Base-by-base conservation (phyloP, 1,140 invertebrate species). In the Caenorhabditis inopinata region DNA sequence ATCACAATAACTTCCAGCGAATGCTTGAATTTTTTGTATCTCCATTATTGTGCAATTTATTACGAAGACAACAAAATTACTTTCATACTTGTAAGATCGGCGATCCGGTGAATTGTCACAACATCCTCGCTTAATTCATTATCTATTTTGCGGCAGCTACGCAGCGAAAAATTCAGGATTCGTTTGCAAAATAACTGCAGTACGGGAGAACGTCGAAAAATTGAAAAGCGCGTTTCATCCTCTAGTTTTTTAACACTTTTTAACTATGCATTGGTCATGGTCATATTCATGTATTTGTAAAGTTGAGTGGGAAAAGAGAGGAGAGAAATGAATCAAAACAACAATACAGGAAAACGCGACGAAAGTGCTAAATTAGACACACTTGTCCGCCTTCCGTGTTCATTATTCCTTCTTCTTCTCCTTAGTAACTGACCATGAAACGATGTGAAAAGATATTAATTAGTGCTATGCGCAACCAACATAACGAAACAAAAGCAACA, bases 291-390 rank as follows among this genome's bases (percentile, higher is more conserved):
- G n/a, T 38, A 38, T 16, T 68, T 11, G 11, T n/a, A 18, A 21
- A 68, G 32, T 21, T 68, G 58, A 68, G 58, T 68, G 58, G 25
- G 12, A 29, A 32, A 29, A 32, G 51, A 25, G 27, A 23, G n/a
- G 11, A 29, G 32, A 58, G 51, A 32, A 58, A 16, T 2, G 51
- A 58, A 58, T 58, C 51, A n/a, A n/a, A n/a, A n/a, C n/a, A 58
- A 4, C 51, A 32, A 32, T n/a, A 16, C 32, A 38, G 29, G 58
- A 68, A 68, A 68, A 38, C 29, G 58, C 58, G 58, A 38, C 58
- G 38, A 68, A 68, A 68, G 58, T 68, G 38, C 58, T 29, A 68
- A 68, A 68, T 68, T 68, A 68, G 58, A 42, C 58, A 68, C 58
- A 68, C 58, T 68, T 68, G 58, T 68, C 58, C 38, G 14, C 9